Evolutionary conservation across 2,888 invertebrate genomes (phyloP).

Genomic region (Leptopilina drosophilae): DNA sequence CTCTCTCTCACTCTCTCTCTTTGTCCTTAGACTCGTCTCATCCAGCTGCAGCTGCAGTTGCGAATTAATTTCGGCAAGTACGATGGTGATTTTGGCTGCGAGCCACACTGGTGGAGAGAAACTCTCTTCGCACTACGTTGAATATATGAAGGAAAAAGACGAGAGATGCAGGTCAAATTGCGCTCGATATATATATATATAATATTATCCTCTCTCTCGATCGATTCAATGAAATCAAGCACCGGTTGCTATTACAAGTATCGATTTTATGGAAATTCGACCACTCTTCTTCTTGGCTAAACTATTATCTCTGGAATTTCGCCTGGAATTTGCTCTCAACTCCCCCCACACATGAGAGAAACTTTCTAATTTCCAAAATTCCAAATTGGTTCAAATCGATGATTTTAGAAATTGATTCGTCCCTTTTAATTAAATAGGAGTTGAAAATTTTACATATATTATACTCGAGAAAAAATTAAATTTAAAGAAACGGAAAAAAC

Average conservation of each 20-base stretch:
- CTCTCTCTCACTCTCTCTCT: constrained; percentile 28
- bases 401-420: not conserved
- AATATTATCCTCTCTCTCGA: constrained; percentile 26
- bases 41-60: constrained; percentile 55
- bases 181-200: constrained; percentile 2
- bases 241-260: constrained; percentile 18
- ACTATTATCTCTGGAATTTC: constrained; percentile 12
- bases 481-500: no score
- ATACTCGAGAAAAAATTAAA: no score
- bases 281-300: not conserved
- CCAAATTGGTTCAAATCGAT: not conserved
- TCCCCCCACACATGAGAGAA: not conserved
- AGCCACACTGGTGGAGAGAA: constrained; percentile 52
- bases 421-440: no score
- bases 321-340: constrained; percentile 16
- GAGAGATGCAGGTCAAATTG: constrained; percentile 35
- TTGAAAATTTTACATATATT: no score
- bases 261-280: constrained; percentile 36
- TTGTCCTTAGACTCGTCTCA: constrained; percentile 30
- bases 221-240: constrained; percentile 31
- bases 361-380: not conserved
- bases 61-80: constrained; percentile 60
- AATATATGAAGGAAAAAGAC: constrained; percentile 44
- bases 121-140: constrained; percentile 46
- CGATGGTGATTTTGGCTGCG: constrained; percentile 62